Evolutionary conservation across 2,113 vertebrate genomes (phyloP).

Genomic region (Zapornia atra): DNA sequence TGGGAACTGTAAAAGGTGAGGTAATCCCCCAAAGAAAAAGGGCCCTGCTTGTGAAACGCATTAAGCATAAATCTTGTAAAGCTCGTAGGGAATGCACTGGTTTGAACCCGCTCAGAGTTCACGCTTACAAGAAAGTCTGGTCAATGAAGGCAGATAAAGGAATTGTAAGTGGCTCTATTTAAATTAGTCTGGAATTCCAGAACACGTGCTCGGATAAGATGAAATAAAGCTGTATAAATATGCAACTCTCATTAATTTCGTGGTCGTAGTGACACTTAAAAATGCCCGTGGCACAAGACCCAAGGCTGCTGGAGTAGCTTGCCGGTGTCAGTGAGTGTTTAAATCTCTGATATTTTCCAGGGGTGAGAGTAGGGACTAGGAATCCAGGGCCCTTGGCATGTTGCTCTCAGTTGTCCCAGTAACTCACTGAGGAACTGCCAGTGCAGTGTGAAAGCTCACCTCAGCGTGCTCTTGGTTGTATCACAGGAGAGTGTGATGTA

Average conservation of each 20-base stretch:
- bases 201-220: not conserved
- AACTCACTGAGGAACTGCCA: not conserved
- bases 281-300: not conserved
- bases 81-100: not conserved
- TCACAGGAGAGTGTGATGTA: not conserved
- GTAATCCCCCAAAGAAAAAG: constrained; percentile 31
- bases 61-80: constrained; percentile 26
- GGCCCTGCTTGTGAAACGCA: not conserved
- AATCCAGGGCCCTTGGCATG: not conserved
- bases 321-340: not conserved
- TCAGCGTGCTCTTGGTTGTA: not conserved
- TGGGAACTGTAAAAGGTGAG: constrained; percentile 43
- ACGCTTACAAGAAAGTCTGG: constrained; percentile 2
- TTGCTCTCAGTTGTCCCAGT: not conserved
- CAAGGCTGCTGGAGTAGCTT: not conserved
- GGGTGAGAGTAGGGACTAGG: not conserved
- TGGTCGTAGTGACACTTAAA: not conserved
- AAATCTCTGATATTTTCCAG: not conserved
- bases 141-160: constrained; percentile 1
- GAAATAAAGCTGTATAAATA: constrained; percentile 23
- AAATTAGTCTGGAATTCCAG: constrained; percentile 8
- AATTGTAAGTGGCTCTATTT: not conserved
- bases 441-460: not conserved
- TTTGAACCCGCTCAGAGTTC: not conserved
- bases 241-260: not conserved